These are phyloP conservation scores for Glomeris maerens DNA, from an alignment of 1,140 invertebrate genomes.

Conservation along the genomic window DNA sequence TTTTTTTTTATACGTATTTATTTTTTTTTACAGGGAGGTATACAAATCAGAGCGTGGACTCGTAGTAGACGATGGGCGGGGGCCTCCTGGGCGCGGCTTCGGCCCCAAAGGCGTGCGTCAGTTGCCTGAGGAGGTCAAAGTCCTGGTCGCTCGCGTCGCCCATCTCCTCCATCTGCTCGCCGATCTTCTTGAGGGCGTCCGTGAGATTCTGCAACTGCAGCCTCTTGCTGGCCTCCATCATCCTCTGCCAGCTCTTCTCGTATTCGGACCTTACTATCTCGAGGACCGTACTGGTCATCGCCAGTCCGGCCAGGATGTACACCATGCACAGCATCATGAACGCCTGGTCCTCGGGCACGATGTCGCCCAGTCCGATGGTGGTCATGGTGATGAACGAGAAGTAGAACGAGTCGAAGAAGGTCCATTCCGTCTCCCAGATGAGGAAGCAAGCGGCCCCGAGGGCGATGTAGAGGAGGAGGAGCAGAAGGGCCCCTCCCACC, in stretches of 20 bases:
- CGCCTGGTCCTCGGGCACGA: constrained; percentile 59
- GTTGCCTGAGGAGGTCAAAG: constrained; percentile 33
- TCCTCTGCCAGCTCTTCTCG: constrained; percentile 63
- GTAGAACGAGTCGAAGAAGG: constrained; percentile 82
- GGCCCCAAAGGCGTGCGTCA: constrained; percentile 36
- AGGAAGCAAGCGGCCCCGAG: constrained; percentile 28
- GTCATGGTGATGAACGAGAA: constrained; percentile 92
- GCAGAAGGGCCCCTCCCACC: constrained; percentile 2
- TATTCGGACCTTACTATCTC: constrained; percentile 72
- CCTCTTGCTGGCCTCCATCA: constrained; percentile 27
- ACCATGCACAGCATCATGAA: constrained; percentile 80
- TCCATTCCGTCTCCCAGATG: constrained; percentile 53
- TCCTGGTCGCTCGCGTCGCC: constrained; percentile 43
- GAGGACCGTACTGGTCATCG: constrained; percentile 86
- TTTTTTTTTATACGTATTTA: too few relatives aligned
- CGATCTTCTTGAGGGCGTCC: constrained; percentile 54
- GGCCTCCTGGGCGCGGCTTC: constrained; percentile 24
- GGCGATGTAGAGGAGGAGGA: constrained; percentile 13
- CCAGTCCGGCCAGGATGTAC: constrained; percentile 84
- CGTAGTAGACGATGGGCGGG: constrained; percentile 18
- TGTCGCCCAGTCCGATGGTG: constrained; percentile 82
- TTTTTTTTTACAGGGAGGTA: too few relatives aligned
- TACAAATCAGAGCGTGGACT: constrained; percentile 19
- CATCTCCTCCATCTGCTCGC: constrained; percentile 49
- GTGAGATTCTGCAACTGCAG: constrained; percentile 49